These are phyloP conservation scores for Chaitophorus viminalis DNA, from an alignment of 2,888 invertebrate species.

Conservation along the genomic window DNA sequence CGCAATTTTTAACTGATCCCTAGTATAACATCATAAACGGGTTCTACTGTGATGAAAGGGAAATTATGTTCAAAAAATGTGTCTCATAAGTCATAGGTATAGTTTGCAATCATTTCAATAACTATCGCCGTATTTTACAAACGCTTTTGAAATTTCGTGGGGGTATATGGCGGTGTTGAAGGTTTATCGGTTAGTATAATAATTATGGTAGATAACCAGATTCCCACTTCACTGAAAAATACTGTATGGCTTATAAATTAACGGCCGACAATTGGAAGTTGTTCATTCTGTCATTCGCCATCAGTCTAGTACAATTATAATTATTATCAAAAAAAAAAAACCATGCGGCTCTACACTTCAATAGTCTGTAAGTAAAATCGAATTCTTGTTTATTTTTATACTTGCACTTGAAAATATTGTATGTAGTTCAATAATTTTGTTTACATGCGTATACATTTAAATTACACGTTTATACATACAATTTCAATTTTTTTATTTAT, in stretches of 20 bases:
- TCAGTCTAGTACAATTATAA: not conserved
- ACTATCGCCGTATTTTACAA: too few species aligned
- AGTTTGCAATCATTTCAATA: too few species aligned
- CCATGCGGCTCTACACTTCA: not conserved
- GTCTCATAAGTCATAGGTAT: too few species aligned
- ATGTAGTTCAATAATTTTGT: too few species aligned
- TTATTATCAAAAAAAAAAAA: not conserved
- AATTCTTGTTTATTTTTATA: not conserved
- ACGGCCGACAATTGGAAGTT: not conserved
- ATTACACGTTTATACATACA: too few species aligned
- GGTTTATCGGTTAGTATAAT: conserved; percentile 4
- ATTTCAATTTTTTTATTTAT: not conserved
- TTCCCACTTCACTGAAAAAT: conserved; percentile 43
- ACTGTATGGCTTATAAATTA: conserved; percentile 39
- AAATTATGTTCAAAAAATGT: too few species aligned
- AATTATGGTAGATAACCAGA: not conserved
- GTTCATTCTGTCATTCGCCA: conserved; percentile 36
- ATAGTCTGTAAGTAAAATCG: conserved; percentile 28
- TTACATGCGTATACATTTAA: too few species aligned
- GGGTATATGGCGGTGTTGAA: not conserved
- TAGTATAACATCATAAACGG: too few species aligned
- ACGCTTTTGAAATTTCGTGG: not conserved
- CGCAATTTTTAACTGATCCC: too few species aligned
- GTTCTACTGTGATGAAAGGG: too few species aligned
- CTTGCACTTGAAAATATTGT: not conserved